A percentile compares a stretch with the other conserved stretches of the same genome.
Conservation (phyloP, 2,888 invertebrate species). For the Lamproptera curius region DNA sequence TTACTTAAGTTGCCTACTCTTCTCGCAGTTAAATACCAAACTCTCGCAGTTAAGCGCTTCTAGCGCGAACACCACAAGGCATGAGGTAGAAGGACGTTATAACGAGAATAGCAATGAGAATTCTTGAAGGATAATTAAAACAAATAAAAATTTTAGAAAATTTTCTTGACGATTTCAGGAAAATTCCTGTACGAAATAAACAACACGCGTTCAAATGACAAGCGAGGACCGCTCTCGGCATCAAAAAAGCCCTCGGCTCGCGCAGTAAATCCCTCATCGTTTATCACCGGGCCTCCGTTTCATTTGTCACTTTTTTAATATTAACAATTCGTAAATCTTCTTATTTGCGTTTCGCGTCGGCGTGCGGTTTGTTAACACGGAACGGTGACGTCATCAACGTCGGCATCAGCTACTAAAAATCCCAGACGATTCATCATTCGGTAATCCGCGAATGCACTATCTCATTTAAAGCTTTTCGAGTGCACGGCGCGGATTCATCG, state of each 20-base stretch:
- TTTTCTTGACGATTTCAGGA: no score
- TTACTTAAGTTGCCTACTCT: no score
- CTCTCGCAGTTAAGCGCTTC: no score
- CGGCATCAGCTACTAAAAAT: conserved; percentile 23
- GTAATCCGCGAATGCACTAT: conserved; percentile 29
- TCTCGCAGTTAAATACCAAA: no score
- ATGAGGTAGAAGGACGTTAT: no score
- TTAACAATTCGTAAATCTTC: conserved; percentile 12
- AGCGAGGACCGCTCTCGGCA: neutral
- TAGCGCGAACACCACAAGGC: no score
- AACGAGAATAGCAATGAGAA: no score
- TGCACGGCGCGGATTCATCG: conserved; percentile 35
- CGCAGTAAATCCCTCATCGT: conserved; percentile 6
- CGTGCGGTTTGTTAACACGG: conserved; percentile 19
- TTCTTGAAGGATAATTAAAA: no score
- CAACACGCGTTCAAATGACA: neutral
- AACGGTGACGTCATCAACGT: conserved; percentile 12
- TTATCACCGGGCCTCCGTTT: conserved; percentile 1
- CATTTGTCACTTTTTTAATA: conserved; percentile 17
- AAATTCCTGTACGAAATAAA: no score
- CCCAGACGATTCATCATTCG: conserved; percentile 30
- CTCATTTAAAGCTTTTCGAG: conserved; percentile 31
- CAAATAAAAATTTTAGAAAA: no score
- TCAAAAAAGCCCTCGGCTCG: neutral
- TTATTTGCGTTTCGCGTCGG: conserved; percentile 11